Evolutionary conservation across 2,797 vertebrate species (phyloP).

Genomic region (Etheostoma nigrum): DNA sequence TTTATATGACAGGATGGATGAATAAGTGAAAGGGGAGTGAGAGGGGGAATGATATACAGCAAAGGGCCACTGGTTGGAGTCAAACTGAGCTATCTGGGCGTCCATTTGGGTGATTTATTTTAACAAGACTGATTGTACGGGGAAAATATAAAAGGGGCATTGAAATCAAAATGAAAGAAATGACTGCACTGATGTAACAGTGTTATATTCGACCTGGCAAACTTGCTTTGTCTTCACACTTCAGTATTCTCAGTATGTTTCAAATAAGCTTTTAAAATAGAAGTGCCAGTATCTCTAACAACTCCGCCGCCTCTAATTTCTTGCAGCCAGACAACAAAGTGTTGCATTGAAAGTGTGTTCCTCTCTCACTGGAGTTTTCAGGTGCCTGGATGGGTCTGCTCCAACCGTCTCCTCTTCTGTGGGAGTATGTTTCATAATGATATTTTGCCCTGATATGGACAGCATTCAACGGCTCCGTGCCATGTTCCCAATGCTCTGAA

Average conservation of each 20-base stretch:
- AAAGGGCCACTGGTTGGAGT: too few relatives aligned
- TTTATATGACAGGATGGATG: too few relatives aligned
- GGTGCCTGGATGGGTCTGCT: conserved; percentile 36
- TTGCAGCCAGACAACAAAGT: conserved; percentile 34
- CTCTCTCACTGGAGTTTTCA: conserved; percentile 25
- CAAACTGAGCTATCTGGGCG: too few relatives aligned
- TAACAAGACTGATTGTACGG: not conserved
- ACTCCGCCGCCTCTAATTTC: conserved; percentile 4
- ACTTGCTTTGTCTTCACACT: conserved; percentile 5
- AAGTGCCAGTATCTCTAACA: conserved; percentile 39
- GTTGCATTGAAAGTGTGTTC: conserved; percentile 32
- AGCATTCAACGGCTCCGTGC: conserved; percentile 29
- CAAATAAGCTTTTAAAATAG: conserved; percentile 47
- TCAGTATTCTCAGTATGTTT: conserved; percentile 10
- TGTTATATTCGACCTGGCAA: not conserved
- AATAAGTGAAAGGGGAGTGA: too few relatives aligned
- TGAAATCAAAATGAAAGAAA: not conserved
- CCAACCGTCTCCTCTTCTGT: conserved; percentile 51
- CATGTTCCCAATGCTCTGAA: conserved; percentile 21
- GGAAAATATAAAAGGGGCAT: not conserved
- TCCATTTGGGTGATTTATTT: too few relatives aligned
- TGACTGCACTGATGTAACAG: not conserved
- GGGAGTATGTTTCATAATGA: conserved; percentile 68
- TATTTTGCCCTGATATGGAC: conserved; percentile 36
- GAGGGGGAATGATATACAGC: too few relatives aligned